phyloP scores from a whole-genome alignment of 2,888 invertebrate species.

The Agrilus cyanescens region DNA sequence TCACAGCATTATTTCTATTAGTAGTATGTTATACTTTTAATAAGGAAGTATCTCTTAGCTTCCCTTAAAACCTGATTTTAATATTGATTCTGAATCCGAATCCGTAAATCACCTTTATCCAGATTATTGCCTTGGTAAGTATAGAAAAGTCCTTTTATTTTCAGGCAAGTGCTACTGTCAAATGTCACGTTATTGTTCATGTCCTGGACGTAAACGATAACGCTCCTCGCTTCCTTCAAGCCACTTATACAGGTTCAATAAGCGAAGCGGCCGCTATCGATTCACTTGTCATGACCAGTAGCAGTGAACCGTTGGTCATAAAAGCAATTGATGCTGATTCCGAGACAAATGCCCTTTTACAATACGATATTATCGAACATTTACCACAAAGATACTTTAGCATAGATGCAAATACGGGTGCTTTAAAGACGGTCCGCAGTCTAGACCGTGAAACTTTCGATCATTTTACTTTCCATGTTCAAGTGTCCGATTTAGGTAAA shows the following conservation, averaged over 20 bases:
- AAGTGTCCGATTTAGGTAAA: slow-evolving; percentile 71
- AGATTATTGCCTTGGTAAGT: neutral
- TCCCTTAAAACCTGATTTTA: too few species aligned
- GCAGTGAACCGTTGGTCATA: slow-evolving; percentile 69
- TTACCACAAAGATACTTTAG: slow-evolving; percentile 67
- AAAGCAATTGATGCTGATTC: slow-evolving; percentile 77
- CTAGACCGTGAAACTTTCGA: slow-evolving; percentile 69
- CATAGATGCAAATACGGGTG: slow-evolving; percentile 80
- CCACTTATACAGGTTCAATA: slow-evolving; percentile 57
- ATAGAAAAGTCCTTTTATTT: slow-evolving; percentile 11
- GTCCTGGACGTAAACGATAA: slow-evolving; percentile 84
- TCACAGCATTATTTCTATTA: too few species aligned
- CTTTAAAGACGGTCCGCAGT: slow-evolving; percentile 61
- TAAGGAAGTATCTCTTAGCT: too few species aligned
- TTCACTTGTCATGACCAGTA: slow-evolving; percentile 57
- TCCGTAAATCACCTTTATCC: neutral
- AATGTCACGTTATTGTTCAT: slow-evolving; percentile 65
- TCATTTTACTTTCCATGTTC: slow-evolving; percentile 68
- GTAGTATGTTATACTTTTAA: too few species aligned
- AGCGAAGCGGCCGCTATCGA: slow-evolving; percentile 63
- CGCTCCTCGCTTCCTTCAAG: slow-evolving; percentile 57
- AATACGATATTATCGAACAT: slow-evolving; percentile 75
- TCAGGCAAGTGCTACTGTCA: slow-evolving; percentile 53
- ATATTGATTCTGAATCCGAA: too few species aligned
- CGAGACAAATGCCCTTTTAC: slow-evolving; percentile 70